phyloP scores from a whole-genome alignment of 2,888 invertebrate genomes.

The Troilus luridus region DNA sequence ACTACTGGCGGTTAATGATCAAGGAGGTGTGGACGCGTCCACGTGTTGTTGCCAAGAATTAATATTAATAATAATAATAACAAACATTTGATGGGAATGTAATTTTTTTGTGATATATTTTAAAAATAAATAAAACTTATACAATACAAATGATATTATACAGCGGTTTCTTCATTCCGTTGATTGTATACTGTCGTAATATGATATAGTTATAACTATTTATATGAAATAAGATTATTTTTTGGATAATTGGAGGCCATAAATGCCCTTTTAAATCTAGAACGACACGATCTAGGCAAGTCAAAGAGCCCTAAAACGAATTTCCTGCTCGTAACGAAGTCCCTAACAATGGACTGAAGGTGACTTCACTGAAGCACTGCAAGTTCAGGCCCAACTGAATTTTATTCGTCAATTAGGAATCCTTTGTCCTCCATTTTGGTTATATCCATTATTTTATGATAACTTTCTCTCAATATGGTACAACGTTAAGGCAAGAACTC shows the following conservation, averaged over 20 bases:
- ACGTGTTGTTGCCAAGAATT: no score
- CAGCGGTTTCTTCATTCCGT: no score
- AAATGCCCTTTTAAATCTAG: not conserved
- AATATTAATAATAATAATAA: no score
- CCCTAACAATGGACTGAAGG: slow-evolving; percentile 10
- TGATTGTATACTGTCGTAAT: no score
- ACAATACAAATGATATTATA: no score
- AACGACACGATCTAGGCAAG: not conserved
- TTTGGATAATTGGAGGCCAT: no score
- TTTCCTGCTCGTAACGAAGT: slow-evolving; percentile 20
- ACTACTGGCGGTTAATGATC: no score
- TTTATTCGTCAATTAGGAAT: slow-evolving; percentile 18
- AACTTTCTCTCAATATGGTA: not conserved
- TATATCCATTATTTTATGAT: not conserved
- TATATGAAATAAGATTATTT: not conserved
- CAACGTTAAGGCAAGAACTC: not conserved
- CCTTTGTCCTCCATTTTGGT: not conserved
- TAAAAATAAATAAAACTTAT: no score
- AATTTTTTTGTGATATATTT: no score
- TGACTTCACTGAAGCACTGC: slow-evolving; percentile 9
- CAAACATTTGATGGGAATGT: no score
- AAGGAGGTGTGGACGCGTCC: no score
- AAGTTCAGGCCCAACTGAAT: slow-evolving; percentile 10
- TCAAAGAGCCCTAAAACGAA: slow-evolving; percentile 10
- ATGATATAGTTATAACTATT: not conserved